Conservation (phyloP, 2,113 vertebrate genomes). For the Brevimyrus niger region DNA sequence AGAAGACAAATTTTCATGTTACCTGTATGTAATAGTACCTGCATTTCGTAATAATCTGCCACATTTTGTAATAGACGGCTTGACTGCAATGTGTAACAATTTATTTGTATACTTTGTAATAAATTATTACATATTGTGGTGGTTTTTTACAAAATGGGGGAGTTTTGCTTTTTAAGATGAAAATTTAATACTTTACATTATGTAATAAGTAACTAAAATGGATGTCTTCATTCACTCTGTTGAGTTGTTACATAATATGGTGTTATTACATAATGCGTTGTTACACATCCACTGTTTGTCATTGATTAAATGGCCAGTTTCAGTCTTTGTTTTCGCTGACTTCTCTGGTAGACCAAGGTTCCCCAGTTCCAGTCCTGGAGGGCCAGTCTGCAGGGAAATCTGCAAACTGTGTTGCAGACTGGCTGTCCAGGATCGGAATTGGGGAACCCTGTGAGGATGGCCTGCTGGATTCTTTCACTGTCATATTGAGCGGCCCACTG, state of each 20-base stretch:
- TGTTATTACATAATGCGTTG: neutral
- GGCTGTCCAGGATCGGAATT: neutral
- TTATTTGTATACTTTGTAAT: too few relatives aligned
- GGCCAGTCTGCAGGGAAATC: neutral
- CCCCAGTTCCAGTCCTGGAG: neutral
- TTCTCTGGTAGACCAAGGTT: neutral
- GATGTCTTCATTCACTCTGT: too few relatives aligned
- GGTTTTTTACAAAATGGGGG: too few relatives aligned
- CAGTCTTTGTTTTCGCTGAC: neutral
- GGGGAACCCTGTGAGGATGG: neutral
- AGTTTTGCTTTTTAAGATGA: too few relatives aligned
- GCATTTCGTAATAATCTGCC: too few relatives aligned
- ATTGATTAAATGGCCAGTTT: neutral
- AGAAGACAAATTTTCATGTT: neutral
- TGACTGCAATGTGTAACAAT: too few relatives aligned
- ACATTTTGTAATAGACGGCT: too few relatives aligned
- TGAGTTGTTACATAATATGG: too few relatives aligned
- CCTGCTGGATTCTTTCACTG: neutral
- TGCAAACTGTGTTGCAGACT: neutral
- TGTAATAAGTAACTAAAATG: too few relatives aligned
- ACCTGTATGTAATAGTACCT: too few relatives aligned
- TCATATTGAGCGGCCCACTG: neutral
- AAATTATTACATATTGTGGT: too few relatives aligned
- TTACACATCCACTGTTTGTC: neutral
- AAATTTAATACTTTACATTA: too few relatives aligned